phyloP scores from a whole-genome alignment of 2,113 vertebrate species.

The Gobiocypris rarus region DNA sequence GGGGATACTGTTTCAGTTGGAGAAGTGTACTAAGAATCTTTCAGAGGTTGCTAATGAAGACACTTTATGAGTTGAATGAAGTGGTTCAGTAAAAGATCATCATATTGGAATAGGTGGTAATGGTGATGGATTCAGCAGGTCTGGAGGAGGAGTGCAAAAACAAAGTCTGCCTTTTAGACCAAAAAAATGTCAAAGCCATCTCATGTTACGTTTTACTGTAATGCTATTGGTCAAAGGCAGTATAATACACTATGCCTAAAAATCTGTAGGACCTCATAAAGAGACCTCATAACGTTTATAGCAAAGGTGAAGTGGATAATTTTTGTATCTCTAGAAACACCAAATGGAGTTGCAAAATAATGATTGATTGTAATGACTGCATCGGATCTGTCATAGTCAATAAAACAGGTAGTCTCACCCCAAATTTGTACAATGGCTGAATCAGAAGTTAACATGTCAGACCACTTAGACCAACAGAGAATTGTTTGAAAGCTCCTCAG shows the following conservation, averaged over 20 bases:
- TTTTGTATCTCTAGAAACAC: neutral
- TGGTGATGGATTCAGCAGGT: constrained; percentile 14
- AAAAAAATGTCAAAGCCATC: neutral
- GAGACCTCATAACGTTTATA: neutral
- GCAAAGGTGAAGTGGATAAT: neutral
- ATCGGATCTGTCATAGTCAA: no score
- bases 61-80: neutral
- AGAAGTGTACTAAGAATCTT: neutral
- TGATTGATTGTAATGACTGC: no score
- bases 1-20: neutral
- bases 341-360: no score
- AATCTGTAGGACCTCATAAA: neutral
- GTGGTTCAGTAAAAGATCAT: neutral
- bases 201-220: neutral
- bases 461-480: no score
- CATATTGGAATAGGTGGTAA: neutral
- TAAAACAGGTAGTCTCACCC: no score
- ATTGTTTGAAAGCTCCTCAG: no score
- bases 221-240: neutral
- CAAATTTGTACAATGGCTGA: no score
- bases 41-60: constrained; percentile 5
- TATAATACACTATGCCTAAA: neutral
- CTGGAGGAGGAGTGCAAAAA: neutral
- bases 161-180: neutral
- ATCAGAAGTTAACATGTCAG: no score